Evolutionary conservation across 2,888 invertebrate genomes (phyloP).

Genomic region (Sialis lutaria): DNA sequence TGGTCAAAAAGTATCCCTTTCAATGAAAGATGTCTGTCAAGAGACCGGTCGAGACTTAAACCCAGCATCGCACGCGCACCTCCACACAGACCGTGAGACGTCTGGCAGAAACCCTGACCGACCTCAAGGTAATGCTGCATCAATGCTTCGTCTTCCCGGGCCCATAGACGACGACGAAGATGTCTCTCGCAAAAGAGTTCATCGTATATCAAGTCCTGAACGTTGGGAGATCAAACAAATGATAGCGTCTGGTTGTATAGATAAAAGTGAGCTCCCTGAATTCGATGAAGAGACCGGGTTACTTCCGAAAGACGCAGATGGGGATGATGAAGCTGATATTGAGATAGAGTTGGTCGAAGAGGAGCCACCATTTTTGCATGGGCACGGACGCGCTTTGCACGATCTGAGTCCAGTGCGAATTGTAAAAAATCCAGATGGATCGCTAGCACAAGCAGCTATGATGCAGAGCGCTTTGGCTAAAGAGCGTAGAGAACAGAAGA

Average conservation of each 20-base stretch:
- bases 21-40: slow-evolving; percentile 98
- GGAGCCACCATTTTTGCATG: slow-evolving; percentile 89
- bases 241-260: slow-evolving; percentile 82
- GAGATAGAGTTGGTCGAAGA: slow-evolving; percentile 98
- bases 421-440: slow-evolving; percentile 98
- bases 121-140: slow-evolving; percentile 45
- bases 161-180: slow-evolving; percentile 59
- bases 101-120: slow-evolving; percentile 83
- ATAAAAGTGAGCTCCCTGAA: slow-evolving; percentile 87
- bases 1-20: slow-evolving; percentile 89
- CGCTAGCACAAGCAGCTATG: slow-evolving; percentile 97
- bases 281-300: slow-evolving; percentile 94
- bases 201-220: slow-evolving; percentile 89
- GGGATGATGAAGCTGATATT: slow-evolving; percentile 89
- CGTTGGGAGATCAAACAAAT: slow-evolving; percentile 97
- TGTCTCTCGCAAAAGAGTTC: slow-evolving; percentile 66
- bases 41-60: slow-evolving; percentile 87
- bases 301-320: slow-evolving; percentile 78
- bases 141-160: slow-evolving; percentile 22
- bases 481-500: slow-evolving; percentile 89
- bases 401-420: slow-evolving; percentile 89
- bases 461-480: slow-evolving; percentile 98
- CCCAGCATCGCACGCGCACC: slow-evolving; percentile 53
- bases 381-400: slow-evolving; percentile 79
- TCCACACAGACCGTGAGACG: slow-evolving; percentile 42